Conservation (phyloP, 2,888 invertebrate genomes). For the Gasteruption jaculator region DNA sequence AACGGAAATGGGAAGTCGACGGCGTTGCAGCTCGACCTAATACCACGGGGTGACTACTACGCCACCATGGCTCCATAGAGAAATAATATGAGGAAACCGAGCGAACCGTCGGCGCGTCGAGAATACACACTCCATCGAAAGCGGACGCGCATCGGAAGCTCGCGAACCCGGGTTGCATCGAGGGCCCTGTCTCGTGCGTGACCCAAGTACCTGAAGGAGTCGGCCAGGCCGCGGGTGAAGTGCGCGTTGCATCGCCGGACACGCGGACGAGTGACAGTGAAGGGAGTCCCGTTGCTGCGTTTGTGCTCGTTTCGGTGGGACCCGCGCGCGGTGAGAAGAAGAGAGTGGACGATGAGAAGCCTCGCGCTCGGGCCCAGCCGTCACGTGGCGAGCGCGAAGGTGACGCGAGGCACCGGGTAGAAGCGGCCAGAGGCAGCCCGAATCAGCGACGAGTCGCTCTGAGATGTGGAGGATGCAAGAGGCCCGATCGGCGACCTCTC, state of each 20-base stretch:
- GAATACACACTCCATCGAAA: slow-evolving; percentile 13
- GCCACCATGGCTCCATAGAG: slow-evolving; percentile 44
- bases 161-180: slow-evolving; percentile 30
- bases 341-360: no score
- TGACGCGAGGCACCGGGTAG: slow-evolving; percentile 14
- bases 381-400: not conserved
- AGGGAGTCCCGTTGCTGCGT: slow-evolving; percentile 6
- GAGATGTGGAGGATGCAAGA: slow-evolving; percentile 47
- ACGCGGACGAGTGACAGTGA: slow-evolving; percentile 11
- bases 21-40: slow-evolving; percentile 36
- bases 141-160: slow-evolving; percentile 17
- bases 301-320: slow-evolving; percentile 3
- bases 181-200: slow-evolving; percentile 33
- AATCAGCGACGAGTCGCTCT: no score
- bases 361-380: slow-evolving; percentile 3
- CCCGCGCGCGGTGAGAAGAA: no score
- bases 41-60: slow-evolving; percentile 47
- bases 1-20: no score
- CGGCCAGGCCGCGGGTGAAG: no score
- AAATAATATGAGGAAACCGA: slow-evolving; percentile 10
- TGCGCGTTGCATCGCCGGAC: slow-evolving; percentile 24
- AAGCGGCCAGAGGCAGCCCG: no score
- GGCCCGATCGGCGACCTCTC: slow-evolving; percentile 36
- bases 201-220: no score
- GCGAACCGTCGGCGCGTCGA: slow-evolving; percentile 9